Evolutionary conservation across 2,797 vertebrate genomes (phyloP).

Genomic region (Trematomus bernacchii): DNA sequence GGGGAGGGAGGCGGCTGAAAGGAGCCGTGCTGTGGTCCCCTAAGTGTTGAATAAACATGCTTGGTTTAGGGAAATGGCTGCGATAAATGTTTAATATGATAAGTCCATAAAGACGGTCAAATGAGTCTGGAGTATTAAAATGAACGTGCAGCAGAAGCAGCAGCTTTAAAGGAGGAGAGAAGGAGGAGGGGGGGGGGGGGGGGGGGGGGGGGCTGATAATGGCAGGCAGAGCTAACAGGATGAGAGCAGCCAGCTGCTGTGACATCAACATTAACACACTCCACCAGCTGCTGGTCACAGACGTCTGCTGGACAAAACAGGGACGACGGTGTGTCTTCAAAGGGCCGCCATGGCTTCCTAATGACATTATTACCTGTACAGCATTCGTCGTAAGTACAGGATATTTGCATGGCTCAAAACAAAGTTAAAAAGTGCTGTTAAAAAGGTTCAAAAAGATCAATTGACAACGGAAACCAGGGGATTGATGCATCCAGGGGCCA

Average conservation of each 20-base stretch:
- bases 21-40: slow-evolving; percentile 77
- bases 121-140: slow-evolving; percentile 84
- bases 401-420: slow-evolving; percentile 14
- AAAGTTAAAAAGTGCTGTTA: slow-evolving; percentile 9
- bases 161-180: slow-evolving; percentile 59
- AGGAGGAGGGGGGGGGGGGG: slow-evolving; percentile 29
- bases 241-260: slow-evolving; percentile 81
- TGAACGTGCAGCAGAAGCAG: slow-evolving; percentile 71
- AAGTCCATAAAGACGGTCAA: slow-evolving; percentile 85
- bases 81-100: slow-evolving; percentile 86
- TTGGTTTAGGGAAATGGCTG: slow-evolving; percentile 85
- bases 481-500: not conserved
- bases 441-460: slow-evolving; percentile 6
- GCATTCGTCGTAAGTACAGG: slow-evolving; percentile 10
- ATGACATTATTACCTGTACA: slow-evolving; percentile 63
- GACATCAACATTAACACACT: slow-evolving; percentile 81
- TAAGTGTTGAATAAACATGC: slow-evolving; percentile 87
- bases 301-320: slow-evolving; percentile 71
- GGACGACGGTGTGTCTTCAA: slow-evolving; percentile 58
- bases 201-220: slow-evolving; percentile 63
- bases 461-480: not conserved
- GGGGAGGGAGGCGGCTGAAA: slow-evolving; percentile 48
- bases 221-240: slow-evolving; percentile 79
- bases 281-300: slow-evolving; percentile 79
- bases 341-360: slow-evolving; percentile 50